Evolutionary conservation across 2,888 invertebrate genomes (phyloP).

Genomic region (Dexiosoma caninum): DNA sequence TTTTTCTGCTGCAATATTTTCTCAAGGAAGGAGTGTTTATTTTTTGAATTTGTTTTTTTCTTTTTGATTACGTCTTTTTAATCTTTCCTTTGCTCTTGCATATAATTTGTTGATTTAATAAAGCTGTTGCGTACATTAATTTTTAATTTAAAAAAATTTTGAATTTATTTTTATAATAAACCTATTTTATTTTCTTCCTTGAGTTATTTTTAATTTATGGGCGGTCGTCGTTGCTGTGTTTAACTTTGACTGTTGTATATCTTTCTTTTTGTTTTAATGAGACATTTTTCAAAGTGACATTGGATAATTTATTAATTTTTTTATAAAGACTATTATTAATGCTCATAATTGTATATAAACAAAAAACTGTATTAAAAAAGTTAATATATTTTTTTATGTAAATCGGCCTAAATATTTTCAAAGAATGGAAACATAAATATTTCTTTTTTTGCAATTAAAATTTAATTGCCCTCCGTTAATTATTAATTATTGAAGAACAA

Average conservation of each 20-base stretch:
- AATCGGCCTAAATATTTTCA: too few relatives aligned
- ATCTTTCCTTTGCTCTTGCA: constrained; percentile 12
- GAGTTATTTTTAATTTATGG: constrained; percentile 25
- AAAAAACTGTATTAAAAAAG: background rate
- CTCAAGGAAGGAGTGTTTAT: constrained; percentile 58
- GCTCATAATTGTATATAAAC: background rate
- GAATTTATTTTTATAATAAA: constrained; percentile 35
- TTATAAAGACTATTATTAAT: background rate
- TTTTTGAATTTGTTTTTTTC: background rate
- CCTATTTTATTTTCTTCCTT: constrained; percentile 29
- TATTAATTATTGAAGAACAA: too few relatives aligned
- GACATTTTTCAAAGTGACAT: constrained; percentile 17
- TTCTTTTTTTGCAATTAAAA: too few relatives aligned
- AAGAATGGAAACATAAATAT: too few relatives aligned
- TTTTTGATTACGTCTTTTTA: constrained; percentile 17
- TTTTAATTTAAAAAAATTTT: constrained; percentile 48
- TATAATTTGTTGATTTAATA: constrained; percentile 26
- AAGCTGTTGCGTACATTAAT: constrained; percentile 28
- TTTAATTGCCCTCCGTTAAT: too few relatives aligned
- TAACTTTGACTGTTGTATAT: background rate
- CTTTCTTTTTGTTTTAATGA: constrained; percentile 7
- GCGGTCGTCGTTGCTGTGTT: constrained; percentile 9
- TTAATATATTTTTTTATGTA: too few relatives aligned
- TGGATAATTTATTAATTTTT: background rate
- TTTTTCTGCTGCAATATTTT: constrained; percentile 14